A percentile compares a stretch with the other conserved stretches of the same genome.
Conservation (phyloP, 2,113 vertebrate species). For the Chinchilla lanigera region DNA sequence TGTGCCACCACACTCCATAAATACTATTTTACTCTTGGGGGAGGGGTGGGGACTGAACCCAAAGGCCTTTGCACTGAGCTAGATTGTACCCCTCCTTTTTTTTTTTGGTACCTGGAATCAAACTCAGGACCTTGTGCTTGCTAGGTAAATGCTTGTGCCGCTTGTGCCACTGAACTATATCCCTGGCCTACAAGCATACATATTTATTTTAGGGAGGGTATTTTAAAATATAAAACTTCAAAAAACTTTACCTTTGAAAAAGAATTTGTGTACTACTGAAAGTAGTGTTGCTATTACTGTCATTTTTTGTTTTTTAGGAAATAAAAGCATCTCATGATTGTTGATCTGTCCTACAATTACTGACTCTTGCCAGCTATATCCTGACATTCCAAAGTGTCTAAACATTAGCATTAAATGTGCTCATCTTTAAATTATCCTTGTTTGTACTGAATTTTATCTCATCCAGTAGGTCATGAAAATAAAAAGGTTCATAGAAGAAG, state of each 20-base stretch:
- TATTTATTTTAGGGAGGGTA: background rate
- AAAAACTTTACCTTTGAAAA: conserved; percentile 12
- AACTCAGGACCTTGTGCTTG: too few species aligned
- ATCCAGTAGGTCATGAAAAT: background rate
- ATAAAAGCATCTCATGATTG: background rate
- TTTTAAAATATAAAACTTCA: background rate
- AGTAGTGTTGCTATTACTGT: background rate
- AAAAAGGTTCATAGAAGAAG: background rate
- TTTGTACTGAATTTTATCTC: conserved; percentile 7
- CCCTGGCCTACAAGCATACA: background rate
- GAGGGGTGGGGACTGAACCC: too few species aligned
- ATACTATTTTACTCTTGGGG: too few species aligned
- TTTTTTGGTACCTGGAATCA: too few species aligned
- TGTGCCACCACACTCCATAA: too few species aligned
- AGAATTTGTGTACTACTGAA: conserved; percentile 5
- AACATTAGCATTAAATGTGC: background rate
- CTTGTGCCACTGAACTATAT: too few species aligned
- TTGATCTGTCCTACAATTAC: background rate
- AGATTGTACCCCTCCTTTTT: too few species aligned
- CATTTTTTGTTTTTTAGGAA: background rate
- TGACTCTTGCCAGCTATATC: background rate
- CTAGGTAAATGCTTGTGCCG: too few species aligned
- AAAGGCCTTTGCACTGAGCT: too few species aligned
- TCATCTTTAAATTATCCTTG: conserved; percentile 7
- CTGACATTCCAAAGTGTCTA: conserved; percentile 15